phyloP scores from a whole-genome alignment of 2,113 vertebrate genomes.

The Gadus chalcogrammus region DNA sequence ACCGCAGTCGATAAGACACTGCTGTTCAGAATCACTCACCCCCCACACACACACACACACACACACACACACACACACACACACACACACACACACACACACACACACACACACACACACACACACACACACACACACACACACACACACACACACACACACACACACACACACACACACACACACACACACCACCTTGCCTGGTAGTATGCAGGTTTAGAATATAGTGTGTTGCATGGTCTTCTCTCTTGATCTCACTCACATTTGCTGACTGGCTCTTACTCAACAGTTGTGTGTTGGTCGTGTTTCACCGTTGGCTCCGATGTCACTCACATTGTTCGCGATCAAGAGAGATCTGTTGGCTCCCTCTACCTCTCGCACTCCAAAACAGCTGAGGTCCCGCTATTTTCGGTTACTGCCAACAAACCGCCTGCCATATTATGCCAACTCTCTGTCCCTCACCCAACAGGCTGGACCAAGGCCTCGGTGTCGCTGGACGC shows the following conservation, averaged over 20 bases:
- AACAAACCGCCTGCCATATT: background rate
- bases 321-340: background rate
- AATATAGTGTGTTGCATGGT: background rate
- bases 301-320: background rate
- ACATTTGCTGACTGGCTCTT: background rate
- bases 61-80: no score
- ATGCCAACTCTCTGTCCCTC: background rate
- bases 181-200: no score
- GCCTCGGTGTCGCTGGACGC: constrained; percentile 81
- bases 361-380: background rate
- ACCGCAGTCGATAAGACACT: background rate
- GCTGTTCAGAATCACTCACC: background rate
- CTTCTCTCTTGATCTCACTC: background rate
- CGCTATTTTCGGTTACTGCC: background rate
- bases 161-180: no score
- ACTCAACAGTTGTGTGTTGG: background rate
- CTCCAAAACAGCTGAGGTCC: no score
- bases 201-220: background rate
- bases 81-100: no score
- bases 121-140: no score
- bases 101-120: no score
- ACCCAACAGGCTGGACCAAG: constrained; percentile 84
- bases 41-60: no score
- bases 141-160: no score
- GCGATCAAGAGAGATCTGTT: background rate